Evolutionary conservation across 2,888 invertebrate genomes (phyloP), one percentile per base, ranked within the genome.

Genomic region (Nipponacmea schrenckii): DNA sequence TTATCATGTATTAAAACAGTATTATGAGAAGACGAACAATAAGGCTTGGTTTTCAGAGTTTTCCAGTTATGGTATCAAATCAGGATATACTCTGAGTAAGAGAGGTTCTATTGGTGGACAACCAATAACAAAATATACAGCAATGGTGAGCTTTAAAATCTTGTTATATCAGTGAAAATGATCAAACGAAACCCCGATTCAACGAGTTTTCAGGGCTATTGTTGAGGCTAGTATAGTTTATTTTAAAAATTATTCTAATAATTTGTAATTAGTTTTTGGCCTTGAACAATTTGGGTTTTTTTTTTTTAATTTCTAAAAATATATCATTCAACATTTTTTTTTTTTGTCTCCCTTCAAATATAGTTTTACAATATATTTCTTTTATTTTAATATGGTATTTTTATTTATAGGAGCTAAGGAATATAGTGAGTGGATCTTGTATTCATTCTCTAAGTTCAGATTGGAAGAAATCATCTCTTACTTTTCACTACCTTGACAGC

Each of bases 371-470:
- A 56, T 24, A 46, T 45, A 20, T 63, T 64, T 48, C 45, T 26
- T 66, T 45, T 0, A 24, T 15, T 2, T 70, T 26, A 17, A 26
- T 10, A 24, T 17, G 64, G 15, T 24, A 46, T 12, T 12, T 70
- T 62, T 15, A 39, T 62, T 70, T 75, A 45, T 74, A 84, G 84
- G 79, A 77, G 45, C 69, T 86, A 27, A 75, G 85, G n/a, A 78
- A 77, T 39, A 74, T 82, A 2, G 80, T 83, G 4, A 67, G 79
- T 62, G 85, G 85, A 0, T 77, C 82, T 14, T 67, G 79, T 12
- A 75, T 83, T 12, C 85, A 86, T 71, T 81, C 83, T 3, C 80
- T 87, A 64, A 82, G 82, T 68, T 69, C 72, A 45, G 85, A 85
- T 24, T 87, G 85, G 85, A 76, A 77, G 62, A 82, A 80, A 67